A percentile compares a stretch with the other conserved stretches of the same genome.
phyloP scores from a whole-genome alignment of 1,140 invertebrate genomes.

The Brachionus angularis region DNA sequence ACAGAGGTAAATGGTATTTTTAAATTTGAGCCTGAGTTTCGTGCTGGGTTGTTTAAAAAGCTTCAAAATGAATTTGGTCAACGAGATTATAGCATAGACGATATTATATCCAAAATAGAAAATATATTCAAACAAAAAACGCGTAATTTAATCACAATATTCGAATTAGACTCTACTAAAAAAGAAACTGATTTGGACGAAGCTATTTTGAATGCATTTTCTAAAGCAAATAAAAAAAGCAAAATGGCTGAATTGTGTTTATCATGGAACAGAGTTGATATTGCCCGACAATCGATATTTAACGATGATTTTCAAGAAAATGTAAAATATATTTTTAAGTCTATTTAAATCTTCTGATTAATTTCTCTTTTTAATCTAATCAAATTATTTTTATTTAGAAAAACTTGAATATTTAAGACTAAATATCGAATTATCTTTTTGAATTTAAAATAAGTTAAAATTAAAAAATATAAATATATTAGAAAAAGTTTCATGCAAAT shows the following conservation, averaged over 20 bases:
- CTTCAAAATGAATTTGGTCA: neutral
- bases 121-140: neutral
- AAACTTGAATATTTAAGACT: too few relatives aligned
- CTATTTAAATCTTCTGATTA: neutral
- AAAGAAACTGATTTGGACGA: slow-evolving; percentile 25
- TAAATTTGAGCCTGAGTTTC: slow-evolving; percentile 11
- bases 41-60: neutral
- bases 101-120: neutral
- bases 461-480: too few relatives aligned
- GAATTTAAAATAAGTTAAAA: too few relatives aligned
- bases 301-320: slow-evolving; percentile 25
- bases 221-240: slow-evolving; percentile 24
- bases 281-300: slow-evolving; percentile 7
- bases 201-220: slow-evolving; percentile 19
- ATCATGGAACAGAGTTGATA: slow-evolving; percentile 27
- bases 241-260: slow-evolving; percentile 35
- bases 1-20: too few relatives aligned
- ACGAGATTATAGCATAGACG: neutral
- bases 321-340: neutral
- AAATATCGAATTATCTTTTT: too few relatives aligned
- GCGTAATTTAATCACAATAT: slow-evolving; percentile 16
- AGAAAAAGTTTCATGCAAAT: too few relatives aligned
- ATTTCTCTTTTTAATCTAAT: too few relatives aligned
- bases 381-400: too few relatives aligned
- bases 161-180: slow-evolving; percentile 18